These are phyloP conservation scores for Willisornis vidua DNA, from an alignment of 2,113 vertebrate species.

Conservation along the genomic window DNA sequence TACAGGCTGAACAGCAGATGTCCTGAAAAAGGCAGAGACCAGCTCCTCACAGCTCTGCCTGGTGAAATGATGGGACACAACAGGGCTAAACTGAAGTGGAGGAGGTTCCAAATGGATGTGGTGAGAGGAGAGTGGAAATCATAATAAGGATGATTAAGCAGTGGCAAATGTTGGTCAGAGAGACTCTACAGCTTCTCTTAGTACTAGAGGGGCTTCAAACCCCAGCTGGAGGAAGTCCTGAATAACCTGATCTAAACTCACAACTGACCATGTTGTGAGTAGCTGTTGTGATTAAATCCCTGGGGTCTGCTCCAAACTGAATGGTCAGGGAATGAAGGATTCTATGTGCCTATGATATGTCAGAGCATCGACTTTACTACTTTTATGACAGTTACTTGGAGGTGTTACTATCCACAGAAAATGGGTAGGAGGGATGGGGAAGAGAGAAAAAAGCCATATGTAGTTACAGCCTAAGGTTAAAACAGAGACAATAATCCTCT, in stretches of 20 bases:
- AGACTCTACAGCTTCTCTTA: neutral
- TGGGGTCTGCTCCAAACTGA: neutral
- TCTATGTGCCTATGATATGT: neutral
- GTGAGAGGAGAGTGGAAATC: neutral
- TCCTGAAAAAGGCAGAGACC: neutral
- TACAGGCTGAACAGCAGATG: neutral
- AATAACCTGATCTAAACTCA: neutral
- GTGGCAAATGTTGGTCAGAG: fast-evolving
- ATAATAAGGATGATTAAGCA: neutral
- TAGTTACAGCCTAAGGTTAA: neutral
- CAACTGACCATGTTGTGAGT: neutral
- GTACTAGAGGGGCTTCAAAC: neutral
- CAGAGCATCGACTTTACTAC: neutral
- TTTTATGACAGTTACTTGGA: neutral
- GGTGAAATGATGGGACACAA: neutral
- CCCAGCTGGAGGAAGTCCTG: fast-evolving
- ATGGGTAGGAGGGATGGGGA: fast-evolving
- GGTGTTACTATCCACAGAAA: neutral
- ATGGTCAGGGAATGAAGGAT: neutral
- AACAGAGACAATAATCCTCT: neutral
- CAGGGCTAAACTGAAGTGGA: neutral
- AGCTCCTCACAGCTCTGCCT: neutral
- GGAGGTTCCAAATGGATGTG: neutral
- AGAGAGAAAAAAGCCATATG: neutral
- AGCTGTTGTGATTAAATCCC: neutral